Evolutionary conservation across 2,113 vertebrate genomes (phyloP), one percentile per base, ranked within the genome.

Genomic region (Geococcyx californianus): DNA sequence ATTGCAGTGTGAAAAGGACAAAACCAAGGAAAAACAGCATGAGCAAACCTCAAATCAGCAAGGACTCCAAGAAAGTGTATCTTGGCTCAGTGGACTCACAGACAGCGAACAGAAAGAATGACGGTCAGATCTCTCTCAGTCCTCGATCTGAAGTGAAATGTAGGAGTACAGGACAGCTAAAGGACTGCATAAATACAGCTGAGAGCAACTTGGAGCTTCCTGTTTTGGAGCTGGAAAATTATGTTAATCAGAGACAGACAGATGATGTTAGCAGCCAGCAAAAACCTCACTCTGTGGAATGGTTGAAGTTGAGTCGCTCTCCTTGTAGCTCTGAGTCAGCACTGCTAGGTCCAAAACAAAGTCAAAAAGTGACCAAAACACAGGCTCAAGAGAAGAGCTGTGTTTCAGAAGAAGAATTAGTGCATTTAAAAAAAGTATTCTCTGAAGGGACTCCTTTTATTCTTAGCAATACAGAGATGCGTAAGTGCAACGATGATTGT

Each of bases 1-100:
- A 80, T 98, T 98, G 93, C 97, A 99, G 99, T 74, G 97, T 96
- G 91, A 98, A 98, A 94, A 98, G 98, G 97, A 97, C 95, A n/a
- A 91, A 97, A 96, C 18, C 92, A 87, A 98, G 94, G 91, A 96
- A 83, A 69, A 91, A 79, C 26, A 51, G 47, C 44, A 51, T 76
- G 73, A 97, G 94, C 87, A 97, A 98, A 96, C 90, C 92, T 95
- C 89, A 96, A 92, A 96, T 56, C 94, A 90, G 66, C 68, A 93
- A 90, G 88, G 91, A 77, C 93, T 89, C 73, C 76, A 70, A 92
- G 80, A 62, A 94, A 85, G 95, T 78, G 62, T 95, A 17, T 80
- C 79, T 96, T 98, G 95, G 87, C 96, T 96, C 89, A 2, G 92
- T 24, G 51, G 75, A 74, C 74, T 67, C 12, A 0, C 86, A 95